phyloP scores from a whole-genome alignment of 30 jellyfish, hydroid and myxozoan genomes.

The Hydra vulgaris region DNA sequence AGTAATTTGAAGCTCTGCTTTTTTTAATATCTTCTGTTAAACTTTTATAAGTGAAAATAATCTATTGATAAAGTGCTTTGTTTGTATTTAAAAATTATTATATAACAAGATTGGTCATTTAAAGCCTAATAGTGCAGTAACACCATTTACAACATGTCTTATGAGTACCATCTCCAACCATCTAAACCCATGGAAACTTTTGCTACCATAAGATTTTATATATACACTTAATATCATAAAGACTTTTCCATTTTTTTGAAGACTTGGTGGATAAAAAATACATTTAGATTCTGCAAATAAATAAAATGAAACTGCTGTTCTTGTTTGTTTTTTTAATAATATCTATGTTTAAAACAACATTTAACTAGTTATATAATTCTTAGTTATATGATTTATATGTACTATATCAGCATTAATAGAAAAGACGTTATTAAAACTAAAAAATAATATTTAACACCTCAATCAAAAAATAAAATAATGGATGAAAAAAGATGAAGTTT shows the following conservation, averaged over 20 bases:
- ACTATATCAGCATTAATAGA: too few species aligned
- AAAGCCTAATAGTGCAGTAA: constrained; percentile 38
- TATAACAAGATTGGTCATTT: constrained; percentile 44
- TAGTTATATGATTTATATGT: too few species aligned
- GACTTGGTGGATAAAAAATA: not conserved
- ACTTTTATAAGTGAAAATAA: constrained; percentile 1
- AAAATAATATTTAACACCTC: too few species aligned
- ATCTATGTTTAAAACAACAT: too few species aligned
- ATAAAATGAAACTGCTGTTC: not conserved
- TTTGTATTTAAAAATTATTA: constrained; percentile 32
- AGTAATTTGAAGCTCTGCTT: constrained; percentile 27
- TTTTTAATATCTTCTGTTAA: constrained; percentile 32
- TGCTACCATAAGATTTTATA: constrained; percentile 29
- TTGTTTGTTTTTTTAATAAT: not conserved
- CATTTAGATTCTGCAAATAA: not conserved
- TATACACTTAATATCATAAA: constrained; percentile 30
- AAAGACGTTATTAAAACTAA: too few species aligned
- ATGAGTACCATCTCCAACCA: constrained; percentile 46
- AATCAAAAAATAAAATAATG: too few species aligned
- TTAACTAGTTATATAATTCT: too few species aligned
- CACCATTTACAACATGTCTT: constrained; percentile 44
- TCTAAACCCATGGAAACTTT: constrained; percentile 38
- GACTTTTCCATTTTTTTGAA: constrained; percentile 36
- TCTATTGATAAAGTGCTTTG: constrained; percentile 18
- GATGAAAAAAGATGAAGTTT: too few species aligned